These are phyloP conservation scores for Nomada goodeniana DNA, from an alignment of 2,888 invertebrate genomes.

Conservation along the genomic window DNA sequence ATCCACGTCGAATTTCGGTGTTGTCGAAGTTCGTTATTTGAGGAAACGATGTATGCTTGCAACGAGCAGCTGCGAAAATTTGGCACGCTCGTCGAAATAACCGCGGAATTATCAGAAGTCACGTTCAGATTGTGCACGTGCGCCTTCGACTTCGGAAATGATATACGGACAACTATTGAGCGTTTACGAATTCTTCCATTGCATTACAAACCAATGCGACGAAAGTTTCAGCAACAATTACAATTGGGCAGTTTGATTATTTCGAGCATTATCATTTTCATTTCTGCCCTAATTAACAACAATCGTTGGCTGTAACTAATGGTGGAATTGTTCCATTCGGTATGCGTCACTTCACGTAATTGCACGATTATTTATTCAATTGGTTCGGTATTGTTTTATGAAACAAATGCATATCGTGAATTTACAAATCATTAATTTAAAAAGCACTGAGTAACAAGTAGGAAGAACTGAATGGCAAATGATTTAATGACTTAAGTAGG, in stretches of 20 bases:
- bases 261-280: background rate
- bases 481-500: no score
- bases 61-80: background rate
- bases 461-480: no score
- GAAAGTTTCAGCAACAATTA: background rate
- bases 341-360: no score
- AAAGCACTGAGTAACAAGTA: no score
- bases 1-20: background rate
- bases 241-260: background rate
- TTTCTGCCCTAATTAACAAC: background rate
- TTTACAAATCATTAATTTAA: no score
- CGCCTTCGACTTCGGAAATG: background rate
- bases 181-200: background rate
- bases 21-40: constrained; percentile 7
- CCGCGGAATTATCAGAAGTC: background rate
- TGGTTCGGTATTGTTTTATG: no score
- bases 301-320: background rate
- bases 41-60: background rate
- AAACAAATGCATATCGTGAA: no score
- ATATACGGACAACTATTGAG: background rate
- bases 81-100: background rate
- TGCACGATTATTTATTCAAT: no score
- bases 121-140: background rate
- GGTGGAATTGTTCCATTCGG: no score
- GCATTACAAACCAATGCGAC: background rate